A percentile compares a stretch with the other conserved stretches of the same genome.
These are phyloP conservation scores for Pangasius larnaudii DNA, from an alignment of 2,797 vertebrate species.

Conservation along the genomic window DNA sequence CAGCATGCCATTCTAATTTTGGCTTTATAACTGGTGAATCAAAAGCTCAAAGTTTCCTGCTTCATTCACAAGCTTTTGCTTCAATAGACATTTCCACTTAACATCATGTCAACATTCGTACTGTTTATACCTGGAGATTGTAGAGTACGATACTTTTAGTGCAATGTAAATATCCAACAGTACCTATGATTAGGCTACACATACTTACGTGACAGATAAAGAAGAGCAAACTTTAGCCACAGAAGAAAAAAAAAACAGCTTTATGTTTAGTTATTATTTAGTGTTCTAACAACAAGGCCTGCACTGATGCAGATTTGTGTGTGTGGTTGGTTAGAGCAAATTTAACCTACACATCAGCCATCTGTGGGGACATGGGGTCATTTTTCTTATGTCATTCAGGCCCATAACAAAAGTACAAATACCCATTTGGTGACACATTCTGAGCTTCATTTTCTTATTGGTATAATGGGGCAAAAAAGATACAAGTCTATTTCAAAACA, in stretches of 20 bases:
- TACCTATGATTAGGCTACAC: slow-evolving; percentile 39
- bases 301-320: slow-evolving; percentile 68
- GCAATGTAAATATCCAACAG: slow-evolving; percentile 55
- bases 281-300: slow-evolving; percentile 69
- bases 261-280: slow-evolving; percentile 62
- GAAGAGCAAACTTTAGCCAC: slow-evolving; percentile 30
- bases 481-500: background rate
- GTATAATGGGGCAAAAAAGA: background rate
- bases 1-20: slow-evolving; percentile 58
- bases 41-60: slow-evolving; percentile 23
- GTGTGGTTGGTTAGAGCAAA: background rate
- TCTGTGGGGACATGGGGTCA: background rate
- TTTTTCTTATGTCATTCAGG: slow-evolving; percentile 9
- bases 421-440: background rate
- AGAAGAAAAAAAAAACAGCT: slow-evolving; percentile 59
- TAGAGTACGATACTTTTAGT: slow-evolving; percentile 62
- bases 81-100: slow-evolving; percentile 51
- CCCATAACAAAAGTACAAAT: background rate
- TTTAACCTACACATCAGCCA: background rate
- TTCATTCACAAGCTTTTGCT: slow-evolving; percentile 31
- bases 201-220: slow-evolving; percentile 45
- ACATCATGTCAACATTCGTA: slow-evolving; percentile 39
- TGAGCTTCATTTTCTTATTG: background rate
- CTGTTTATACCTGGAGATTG: background rate
- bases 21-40: slow-evolving; percentile 66